These are phyloP conservation scores for Otus scops DNA, from an alignment of 2,797 vertebrate species.

Conservation along the genomic window DNA sequence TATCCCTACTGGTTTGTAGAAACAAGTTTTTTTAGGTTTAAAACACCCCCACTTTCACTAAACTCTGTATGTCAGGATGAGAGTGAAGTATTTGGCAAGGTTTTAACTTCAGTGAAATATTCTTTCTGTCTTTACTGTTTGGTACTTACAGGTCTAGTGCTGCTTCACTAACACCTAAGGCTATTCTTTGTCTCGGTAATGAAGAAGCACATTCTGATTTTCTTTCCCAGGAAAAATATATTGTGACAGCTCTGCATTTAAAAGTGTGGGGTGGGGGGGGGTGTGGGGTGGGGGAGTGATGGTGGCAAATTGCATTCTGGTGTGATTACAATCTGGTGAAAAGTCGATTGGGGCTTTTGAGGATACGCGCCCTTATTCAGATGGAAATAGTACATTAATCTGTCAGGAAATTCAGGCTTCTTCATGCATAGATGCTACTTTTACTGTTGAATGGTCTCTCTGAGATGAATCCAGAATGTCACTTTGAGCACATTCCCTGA, in stretches of 20 bases:
- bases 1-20: background rate
- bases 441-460: background rate
- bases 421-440: background rate
- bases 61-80: background rate
- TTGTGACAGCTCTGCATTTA: background rate
- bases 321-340: background rate
- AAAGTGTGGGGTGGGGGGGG: background rate
- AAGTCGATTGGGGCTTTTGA: background rate
- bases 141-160: background rate
- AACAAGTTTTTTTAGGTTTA: background rate
- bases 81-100: background rate
- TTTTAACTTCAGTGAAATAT: background rate
- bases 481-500: rapidly evolving
- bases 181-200: background rate
- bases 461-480: background rate
- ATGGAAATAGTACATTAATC: background rate
- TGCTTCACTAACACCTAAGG: background rate
- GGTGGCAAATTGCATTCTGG: background rate
- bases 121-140: background rate
- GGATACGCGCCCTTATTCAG: background rate
- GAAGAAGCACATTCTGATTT: background rate
- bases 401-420: background rate
- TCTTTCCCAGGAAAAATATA: background rate
- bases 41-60: background rate
- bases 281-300: too few species aligned